These are phyloP conservation scores for Cantharis lateralis DNA, from an alignment of 2,888 invertebrate species.

Conservation along the genomic window DNA sequence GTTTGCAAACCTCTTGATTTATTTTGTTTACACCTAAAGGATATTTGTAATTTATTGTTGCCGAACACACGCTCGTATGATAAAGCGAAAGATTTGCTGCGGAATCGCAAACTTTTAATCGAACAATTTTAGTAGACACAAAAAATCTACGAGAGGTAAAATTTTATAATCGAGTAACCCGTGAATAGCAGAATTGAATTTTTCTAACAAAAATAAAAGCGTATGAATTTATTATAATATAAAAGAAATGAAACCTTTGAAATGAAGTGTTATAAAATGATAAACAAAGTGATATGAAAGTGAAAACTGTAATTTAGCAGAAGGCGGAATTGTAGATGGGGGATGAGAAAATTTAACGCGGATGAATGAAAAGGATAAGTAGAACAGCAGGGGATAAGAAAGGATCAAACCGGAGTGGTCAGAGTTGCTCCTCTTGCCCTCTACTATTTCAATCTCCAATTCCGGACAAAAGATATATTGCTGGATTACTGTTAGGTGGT, in stretches of 20 bases:
- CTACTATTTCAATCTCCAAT: constrained; percentile 49
- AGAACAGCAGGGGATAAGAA: constrained; percentile 44
- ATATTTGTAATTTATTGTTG: not conserved
- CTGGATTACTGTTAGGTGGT: constrained; percentile 46
- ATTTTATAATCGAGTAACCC: no score
- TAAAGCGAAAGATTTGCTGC: not conserved
- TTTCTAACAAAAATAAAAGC: no score
- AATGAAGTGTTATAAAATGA: not conserved
- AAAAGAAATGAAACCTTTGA: not conserved
- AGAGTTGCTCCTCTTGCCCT: constrained; percentile 46
- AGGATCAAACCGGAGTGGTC: constrained; percentile 45
- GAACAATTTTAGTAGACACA: not conserved
- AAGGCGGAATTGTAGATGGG: constrained; percentile 9
- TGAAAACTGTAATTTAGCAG: constrained; percentile 4
- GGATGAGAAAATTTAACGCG: constrained; percentile 41
- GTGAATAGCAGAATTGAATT: no score
- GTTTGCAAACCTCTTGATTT: constrained; percentile 7
- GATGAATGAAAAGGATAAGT: constrained; percentile 49
- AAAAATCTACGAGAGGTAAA: no score
- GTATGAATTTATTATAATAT: not conserved
- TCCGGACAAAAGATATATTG: constrained; percentile 46
- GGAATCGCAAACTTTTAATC: not conserved
- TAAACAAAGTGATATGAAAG: not conserved
- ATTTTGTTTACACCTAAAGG: constrained; percentile 3
- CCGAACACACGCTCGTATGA: not conserved